Evolutionary conservation across 2,797 vertebrate species (phyloP), one percentile per base, ranked within the genome.

Genomic region (Remorina albescens): DNA sequence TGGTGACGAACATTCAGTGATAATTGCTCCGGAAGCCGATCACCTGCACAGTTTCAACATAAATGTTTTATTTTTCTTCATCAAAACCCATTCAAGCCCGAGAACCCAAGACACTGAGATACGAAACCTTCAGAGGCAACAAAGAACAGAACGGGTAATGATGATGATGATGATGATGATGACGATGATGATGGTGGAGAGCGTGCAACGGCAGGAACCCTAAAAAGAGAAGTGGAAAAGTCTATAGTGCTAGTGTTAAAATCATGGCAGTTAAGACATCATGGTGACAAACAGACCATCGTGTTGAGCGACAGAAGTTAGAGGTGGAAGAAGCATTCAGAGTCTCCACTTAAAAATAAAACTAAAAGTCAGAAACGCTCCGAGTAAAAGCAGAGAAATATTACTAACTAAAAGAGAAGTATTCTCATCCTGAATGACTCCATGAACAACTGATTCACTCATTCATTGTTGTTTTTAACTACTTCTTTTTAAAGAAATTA

Each of bases 1-100:
- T 6, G 3, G n/a, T 26, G 77, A 50, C 26, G 37, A 28, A 74
- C 71, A 70, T 23, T 55, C 55, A 37, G 46, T 32, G 44, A 32
- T 9, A 2, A 51, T 30, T 55, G 5, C 8, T 21, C 46, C 41
- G 19, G 18, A 42, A 42, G 41, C 41, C 41, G 5, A 26, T 54
- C 19, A 13, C 34, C 11, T 6, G 57, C 65, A 42, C 36, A 6
- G 1, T 53, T 66, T 54, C 50, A 32, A n/a, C 13, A 36, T 42
- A 8, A 21, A 15, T 41, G 16, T 1, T 6, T 2, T 21, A 10
- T 2, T 46, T 46, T 23, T 23, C 8, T 34, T 6, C 26, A 21
- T 49, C 1, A n/a, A 8, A 51, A 60, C 26, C 18, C 15, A 23
- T 50, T 59, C 44, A 6, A 18, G 3, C 25, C 34, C 28, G 28